Evolutionary conservation across 2,888 invertebrate genomes (phyloP).

Genomic region (Sepioteuthis lessoniana): DNA sequence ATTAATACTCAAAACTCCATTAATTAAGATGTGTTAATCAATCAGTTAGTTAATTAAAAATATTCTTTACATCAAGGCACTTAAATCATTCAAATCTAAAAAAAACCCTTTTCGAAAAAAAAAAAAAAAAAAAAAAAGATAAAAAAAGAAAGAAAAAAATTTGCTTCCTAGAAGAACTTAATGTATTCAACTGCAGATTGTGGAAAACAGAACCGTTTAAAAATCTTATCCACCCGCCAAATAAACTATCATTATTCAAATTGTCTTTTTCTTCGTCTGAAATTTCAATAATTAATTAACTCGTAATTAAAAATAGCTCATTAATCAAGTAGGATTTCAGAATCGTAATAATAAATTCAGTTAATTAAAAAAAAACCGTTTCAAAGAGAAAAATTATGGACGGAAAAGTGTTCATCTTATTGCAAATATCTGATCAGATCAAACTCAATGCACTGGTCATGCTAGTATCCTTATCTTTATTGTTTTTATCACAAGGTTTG

Average conservation of each 20-base stretch:
- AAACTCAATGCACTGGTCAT: neutral
- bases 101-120: too few relatives aligned
- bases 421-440: neutral
- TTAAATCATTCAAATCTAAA: neutral
- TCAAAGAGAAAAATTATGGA: neutral
- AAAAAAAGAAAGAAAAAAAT: neutral
- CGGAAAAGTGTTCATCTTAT: neutral
- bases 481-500: neutral
- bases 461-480: neutral
- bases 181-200: neutral
- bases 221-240: neutral
- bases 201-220: neutral
- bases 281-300: neutral
- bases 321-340: neutral
- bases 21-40: neutral
- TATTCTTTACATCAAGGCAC: neutral
- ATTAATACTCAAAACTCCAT: neutral
- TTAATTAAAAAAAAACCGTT: too few relatives aligned
- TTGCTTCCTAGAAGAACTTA: neutral
- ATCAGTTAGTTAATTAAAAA: neutral
- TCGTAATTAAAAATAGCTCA: neutral
- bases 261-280: neutral
- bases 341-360: neutral
- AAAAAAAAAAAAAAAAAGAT: too few relatives aligned
- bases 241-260: neutral